Conservation (phyloP, 2,888 invertebrate species). For the Drosophila acutilabella region DNA sequence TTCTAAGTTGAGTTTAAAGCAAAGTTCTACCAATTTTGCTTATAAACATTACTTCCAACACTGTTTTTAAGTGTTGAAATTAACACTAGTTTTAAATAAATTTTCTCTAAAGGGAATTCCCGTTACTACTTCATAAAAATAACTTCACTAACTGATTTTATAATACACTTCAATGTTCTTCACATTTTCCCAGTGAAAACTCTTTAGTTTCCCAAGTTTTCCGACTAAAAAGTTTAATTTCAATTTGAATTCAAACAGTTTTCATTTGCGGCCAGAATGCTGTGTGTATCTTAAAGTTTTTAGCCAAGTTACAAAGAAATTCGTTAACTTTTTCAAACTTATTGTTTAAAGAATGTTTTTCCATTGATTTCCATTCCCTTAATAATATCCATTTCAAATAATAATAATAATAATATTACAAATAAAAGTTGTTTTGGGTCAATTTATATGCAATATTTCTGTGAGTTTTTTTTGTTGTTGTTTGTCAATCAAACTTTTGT, state of each 20-base stretch:
- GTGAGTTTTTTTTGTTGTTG: conserved; percentile 3
- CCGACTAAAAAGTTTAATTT: neutral
- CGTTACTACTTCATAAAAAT: too few species aligned
- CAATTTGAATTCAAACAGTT: neutral
- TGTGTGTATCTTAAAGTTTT: neutral
- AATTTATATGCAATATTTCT: conserved; percentile 22
- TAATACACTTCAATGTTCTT: too few species aligned
- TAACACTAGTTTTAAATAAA: too few species aligned
- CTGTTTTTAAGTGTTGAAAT: too few species aligned
- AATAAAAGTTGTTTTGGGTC: conserved; percentile 3
- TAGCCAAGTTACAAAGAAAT: neutral
- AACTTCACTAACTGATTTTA: too few species aligned
- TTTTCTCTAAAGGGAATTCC: too few species aligned
- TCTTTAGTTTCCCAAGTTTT: neutral
- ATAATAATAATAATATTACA: conserved; percentile 9
- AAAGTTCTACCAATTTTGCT: too few species aligned
- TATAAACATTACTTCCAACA: too few species aligned
- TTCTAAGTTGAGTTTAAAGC: too few species aligned
- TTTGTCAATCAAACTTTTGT: conserved; percentile 26
- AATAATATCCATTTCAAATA: conserved; percentile 14
- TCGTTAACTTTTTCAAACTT: neutral
- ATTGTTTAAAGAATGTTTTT: neutral
- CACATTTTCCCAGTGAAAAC: too few species aligned
- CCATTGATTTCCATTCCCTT: neutral
- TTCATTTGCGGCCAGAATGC: neutral